Base-by-base conservation (phyloP, 2,113 vertebrate species). In the Anguilla rostrata region DNA sequence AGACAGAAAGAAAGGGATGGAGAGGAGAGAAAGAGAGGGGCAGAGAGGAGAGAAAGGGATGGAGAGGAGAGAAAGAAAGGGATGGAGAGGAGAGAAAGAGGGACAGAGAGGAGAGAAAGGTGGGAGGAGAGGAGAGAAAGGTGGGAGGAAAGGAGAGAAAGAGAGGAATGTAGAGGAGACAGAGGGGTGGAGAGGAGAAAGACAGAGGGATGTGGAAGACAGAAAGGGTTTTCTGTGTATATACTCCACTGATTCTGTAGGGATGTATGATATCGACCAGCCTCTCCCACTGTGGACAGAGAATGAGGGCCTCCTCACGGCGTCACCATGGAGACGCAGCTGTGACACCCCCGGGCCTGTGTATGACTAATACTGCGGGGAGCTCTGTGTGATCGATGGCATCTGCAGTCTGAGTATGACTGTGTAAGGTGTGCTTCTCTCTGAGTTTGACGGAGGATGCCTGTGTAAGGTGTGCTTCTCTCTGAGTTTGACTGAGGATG, bases 401-500 rank as follows among this genome's bases (percentile, higher is more conserved):
- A 34, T 85, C 66, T 85, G 66, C 39, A 53, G 66, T 78, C 41
- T 78, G 71, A 78, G 43, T 66, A 84, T 84, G 57, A 39, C 63
- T 43, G 83, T 7, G 49, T 83, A 49, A 34, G 26, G 26, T 46
- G 43, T 43, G 16, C 49, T 56, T 56, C 16, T 26, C 40, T 84
- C 66, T 84, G 63, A 46, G 66, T 84, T 75, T 46, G 63, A 84
- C 40, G 49, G 66, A 78, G 71, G 63, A 84, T 71, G 39, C 60
- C 63, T 43, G 83, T 7, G 49, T 83, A 49, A 34, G n/a, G 26
- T 46, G 43, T 43, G 16, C 49, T 56, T 56, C 16, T 26, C 40
- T 84, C 66, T 84, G 63, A 34, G 63, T 78, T 75, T 46, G 63
- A 84, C 40, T 75, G 66, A 78, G 71, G 83, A 84, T 84, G 57